Conservation (phyloP, 2,113 vertebrate species). For the Salminus brasiliensis region DNA sequence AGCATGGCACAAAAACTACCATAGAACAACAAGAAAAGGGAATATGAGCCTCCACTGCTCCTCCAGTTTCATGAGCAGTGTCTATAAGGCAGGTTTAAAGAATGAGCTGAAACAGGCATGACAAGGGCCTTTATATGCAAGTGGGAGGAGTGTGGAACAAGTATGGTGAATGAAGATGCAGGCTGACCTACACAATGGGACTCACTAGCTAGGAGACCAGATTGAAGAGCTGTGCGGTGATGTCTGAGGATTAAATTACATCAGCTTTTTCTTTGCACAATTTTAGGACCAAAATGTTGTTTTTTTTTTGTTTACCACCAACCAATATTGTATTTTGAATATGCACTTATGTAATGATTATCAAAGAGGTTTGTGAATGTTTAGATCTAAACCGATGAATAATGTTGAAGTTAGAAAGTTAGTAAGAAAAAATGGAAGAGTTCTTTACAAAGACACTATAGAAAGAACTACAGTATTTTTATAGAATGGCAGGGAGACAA, state of each 20-base stretch:
- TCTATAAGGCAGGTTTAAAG: background rate
- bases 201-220: background rate
- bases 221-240: background rate
- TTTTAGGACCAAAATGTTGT: background rate
- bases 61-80: background rate
- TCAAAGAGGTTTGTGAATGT: no score
- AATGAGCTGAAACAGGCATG: background rate
- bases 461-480: no score
- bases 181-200: background rate
- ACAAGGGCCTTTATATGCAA: background rate
- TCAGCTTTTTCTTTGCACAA: background rate
- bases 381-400: no score
- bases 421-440: no score
- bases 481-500: no score
- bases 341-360: no score
- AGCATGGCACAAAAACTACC: background rate
- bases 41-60: background rate
- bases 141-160: background rate
- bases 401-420: no score
- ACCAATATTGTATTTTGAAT: no score
- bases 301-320: no score
- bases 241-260: background rate
- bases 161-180: constrained; percentile 4
- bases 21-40: background rate
- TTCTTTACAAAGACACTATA: no score